Evolutionary conservation across 2,888 invertebrate genomes (phyloP).

Genomic region (Entomobrya proxima): DNA sequence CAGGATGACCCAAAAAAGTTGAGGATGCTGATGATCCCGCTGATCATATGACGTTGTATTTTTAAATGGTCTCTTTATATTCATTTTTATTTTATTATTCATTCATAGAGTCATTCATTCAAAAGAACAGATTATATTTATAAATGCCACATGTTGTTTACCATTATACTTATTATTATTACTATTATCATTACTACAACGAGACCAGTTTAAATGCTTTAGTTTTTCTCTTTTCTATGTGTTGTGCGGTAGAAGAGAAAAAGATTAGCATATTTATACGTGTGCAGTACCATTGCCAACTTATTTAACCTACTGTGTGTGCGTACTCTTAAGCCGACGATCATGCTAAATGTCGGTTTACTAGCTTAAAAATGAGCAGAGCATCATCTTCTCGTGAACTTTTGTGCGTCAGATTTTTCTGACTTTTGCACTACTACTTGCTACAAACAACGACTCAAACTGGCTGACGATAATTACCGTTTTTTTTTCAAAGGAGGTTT

Average conservation of each 20-base stretch:
- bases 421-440: not conserved
- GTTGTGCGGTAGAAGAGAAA: no score
- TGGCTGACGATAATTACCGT: not conserved
- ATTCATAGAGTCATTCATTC: constrained; percentile 27
- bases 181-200: no score
- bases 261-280: no score
- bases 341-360: not conserved
- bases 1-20: constrained; percentile 29
- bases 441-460: no score
- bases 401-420: constrained; percentile 1
- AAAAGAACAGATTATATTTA: not conserved
- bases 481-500: no score
- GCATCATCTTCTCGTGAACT: not conserved
- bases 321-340: not conserved
- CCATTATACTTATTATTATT: constrained; percentile 6
- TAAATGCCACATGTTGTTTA: constrained; percentile 35
- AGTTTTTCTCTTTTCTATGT: no score
- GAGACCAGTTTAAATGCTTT: no score
- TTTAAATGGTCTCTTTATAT: constrained; percentile 29
- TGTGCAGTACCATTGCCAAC: no score
- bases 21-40: constrained; percentile 9
- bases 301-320: no score
- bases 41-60: not conserved
- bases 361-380: not conserved
- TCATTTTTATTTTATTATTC: no score